phyloP scores from a whole-genome alignment of 1,140 invertebrate species.

The Agrypnia vestita region DNA sequence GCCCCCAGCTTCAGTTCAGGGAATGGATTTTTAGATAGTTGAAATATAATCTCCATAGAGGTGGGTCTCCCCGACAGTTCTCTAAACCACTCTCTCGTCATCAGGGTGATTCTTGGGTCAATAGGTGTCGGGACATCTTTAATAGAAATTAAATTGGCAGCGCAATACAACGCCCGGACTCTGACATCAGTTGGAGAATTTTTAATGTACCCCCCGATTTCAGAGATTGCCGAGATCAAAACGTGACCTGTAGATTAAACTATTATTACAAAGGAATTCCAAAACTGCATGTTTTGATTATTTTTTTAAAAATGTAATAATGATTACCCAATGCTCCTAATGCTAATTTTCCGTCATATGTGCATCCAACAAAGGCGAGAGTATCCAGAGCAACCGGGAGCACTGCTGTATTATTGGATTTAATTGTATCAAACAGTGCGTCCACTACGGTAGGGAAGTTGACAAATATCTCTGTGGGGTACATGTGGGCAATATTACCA shows the following conservation, averaged over 20 bases:
- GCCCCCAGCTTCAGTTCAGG: constrained; percentile 75
- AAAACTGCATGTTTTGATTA: too few species aligned
- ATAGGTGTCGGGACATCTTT: constrained; percentile 53
- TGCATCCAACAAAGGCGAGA: constrained; percentile 80
- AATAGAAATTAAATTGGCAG: constrained; percentile 73
- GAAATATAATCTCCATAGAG: constrained; percentile 69
- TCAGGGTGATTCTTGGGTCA: constrained; percentile 69
- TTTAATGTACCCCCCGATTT: constrained; percentile 72
- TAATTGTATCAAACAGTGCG: constrained; percentile 80
- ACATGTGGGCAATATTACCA: constrained; percentile 80
- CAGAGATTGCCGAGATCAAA: constrained; percentile 73
- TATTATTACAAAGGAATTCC: background rate
- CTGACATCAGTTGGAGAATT: constrained; percentile 76
- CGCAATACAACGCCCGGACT: constrained; percentile 76
- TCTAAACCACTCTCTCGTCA: constrained; percentile 73
- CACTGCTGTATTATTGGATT: constrained; percentile 75
- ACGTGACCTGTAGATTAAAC: constrained; percentile 64
- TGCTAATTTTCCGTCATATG: constrained; percentile 81
- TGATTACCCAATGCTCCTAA: constrained; percentile 77
- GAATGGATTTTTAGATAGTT: constrained; percentile 77
- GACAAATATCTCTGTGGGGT: constrained; percentile 82
- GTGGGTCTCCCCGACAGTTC: constrained; percentile 66
- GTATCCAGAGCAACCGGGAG: constrained; percentile 84
- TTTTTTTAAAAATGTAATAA: background rate
- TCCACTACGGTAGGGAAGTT: constrained; percentile 81